phyloP scores from a whole-genome alignment of 2,113 vertebrate species.

The Leucoraja erinaceus region DNA sequence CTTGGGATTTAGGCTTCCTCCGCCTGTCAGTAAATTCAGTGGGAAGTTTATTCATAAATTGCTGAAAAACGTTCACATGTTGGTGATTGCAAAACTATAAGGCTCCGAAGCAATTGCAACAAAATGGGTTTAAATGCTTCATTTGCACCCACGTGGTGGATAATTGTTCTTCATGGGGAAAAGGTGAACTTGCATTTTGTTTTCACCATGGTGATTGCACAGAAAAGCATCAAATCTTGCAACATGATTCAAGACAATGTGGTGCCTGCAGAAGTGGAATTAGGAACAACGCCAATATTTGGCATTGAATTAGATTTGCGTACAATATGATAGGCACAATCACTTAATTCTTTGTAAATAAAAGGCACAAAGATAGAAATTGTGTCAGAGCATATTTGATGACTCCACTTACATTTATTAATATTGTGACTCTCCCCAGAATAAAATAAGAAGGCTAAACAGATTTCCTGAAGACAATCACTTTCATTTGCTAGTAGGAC shows the following conservation, averaged over 20 bases:
- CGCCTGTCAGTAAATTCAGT: background rate
- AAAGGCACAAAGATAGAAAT: background rate
- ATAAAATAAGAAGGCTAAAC: background rate
- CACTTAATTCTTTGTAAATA: background rate
- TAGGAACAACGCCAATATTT: background rate
- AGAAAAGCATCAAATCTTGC: background rate
- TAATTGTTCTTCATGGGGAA: background rate
- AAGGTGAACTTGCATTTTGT: background rate
- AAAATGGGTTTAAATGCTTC: background rate
- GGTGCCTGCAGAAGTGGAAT: background rate
- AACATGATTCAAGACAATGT: background rate
- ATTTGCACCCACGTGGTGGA: background rate
- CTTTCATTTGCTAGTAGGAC: background rate
- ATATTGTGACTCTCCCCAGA: background rate
- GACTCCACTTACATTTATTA: background rate
- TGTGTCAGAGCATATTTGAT: background rate
- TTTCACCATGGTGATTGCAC: background rate
- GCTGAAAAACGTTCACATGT: background rate
- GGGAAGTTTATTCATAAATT: background rate
- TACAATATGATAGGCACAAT: too few species aligned
- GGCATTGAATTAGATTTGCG: background rate
- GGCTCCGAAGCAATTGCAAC: background rate
- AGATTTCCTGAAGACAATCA: background rate
- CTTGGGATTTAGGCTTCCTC: background rate
- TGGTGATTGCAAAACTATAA: background rate